phyloP scores from a whole-genome alignment of 2,888 invertebrate species.

The Spialia ferax region DNA sequence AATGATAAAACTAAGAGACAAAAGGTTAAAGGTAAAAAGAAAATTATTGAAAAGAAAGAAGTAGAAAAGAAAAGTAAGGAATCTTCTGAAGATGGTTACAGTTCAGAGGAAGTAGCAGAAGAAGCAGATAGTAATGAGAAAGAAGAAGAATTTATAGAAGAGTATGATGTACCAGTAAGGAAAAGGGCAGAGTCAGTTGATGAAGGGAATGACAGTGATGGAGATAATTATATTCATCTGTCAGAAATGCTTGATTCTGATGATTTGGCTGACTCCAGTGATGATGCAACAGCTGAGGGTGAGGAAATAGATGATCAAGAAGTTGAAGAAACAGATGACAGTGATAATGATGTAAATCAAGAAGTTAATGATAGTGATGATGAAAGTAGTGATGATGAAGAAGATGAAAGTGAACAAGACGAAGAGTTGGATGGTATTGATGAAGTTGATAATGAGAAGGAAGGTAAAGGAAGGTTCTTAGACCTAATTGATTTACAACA shows the following conservation, averaged over 20 bases:
- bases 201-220: constrained; percentile 73
- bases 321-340: constrained; percentile 41
- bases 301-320: constrained; percentile 31
- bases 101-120: constrained; percentile 62
- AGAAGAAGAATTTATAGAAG: constrained; percentile 68
- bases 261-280: constrained; percentile 63
- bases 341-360: constrained; percentile 43
- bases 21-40: constrained; percentile 50
- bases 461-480: constrained; percentile 51
- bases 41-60: constrained; percentile 45
- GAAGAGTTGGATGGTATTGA: constrained; percentile 50
- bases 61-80: constrained; percentile 61
- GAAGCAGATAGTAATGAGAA: constrained; percentile 45
- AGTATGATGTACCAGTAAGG: constrained; percentile 69
- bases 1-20: constrained; percentile 45
- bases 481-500: background rate
- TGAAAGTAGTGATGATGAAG: constrained; percentile 43
- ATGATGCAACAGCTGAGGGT: constrained; percentile 49
- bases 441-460: constrained; percentile 52
- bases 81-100: constrained; percentile 75
- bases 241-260: constrained; percentile 75
- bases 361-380: constrained; percentile 44
- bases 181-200: constrained; percentile 61
- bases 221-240: constrained; percentile 70
- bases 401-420: constrained; percentile 47